phyloP scores from a whole-genome alignment of 2,797 vertebrate genomes.

The Chelon auratus region DNA sequence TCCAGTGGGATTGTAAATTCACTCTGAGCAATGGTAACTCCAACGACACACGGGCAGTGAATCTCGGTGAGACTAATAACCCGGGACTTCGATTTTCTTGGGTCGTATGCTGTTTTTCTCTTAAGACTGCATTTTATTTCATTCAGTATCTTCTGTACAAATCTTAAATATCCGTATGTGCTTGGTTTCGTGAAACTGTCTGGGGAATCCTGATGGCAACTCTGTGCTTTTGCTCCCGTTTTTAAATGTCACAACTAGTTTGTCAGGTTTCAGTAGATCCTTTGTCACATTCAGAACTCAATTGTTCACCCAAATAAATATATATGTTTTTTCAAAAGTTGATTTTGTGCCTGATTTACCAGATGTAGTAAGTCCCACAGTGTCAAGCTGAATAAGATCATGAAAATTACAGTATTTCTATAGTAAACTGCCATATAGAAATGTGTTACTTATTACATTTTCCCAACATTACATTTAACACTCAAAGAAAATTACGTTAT shows the following conservation, averaged over 20 bases:
- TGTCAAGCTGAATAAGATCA: neutral
- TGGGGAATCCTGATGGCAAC: neutral
- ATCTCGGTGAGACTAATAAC: neutral
- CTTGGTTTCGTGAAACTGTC: neutral
- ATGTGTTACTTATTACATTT: neutral
- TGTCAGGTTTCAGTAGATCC: neutral
- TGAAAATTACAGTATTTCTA: neutral
- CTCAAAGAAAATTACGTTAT: neutral
- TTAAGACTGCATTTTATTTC: neutral
- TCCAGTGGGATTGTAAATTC: neutral
- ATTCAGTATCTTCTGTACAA: neutral
- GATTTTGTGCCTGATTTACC: neutral
- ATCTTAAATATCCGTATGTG: neutral
- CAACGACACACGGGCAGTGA: neutral
- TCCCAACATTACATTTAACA: neutral
- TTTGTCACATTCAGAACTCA: neutral
- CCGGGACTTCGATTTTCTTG: neutral
- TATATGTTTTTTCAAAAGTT: neutral
- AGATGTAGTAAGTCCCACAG: neutral
- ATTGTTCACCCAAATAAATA: neutral
- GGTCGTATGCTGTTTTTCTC: too few relatives aligned
- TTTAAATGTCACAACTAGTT: too few relatives aligned
- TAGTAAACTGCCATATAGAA: neutral
- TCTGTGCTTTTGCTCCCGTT: neutral
- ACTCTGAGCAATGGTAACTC: slow-evolving; percentile 1